A percentile compares a stretch with the other conserved stretches of the same genome.
Evolutionary conservation across 53 echinoderm and acorn worm genomes (phyloP).

Genomic region (Echinarachnius parma): DNA sequence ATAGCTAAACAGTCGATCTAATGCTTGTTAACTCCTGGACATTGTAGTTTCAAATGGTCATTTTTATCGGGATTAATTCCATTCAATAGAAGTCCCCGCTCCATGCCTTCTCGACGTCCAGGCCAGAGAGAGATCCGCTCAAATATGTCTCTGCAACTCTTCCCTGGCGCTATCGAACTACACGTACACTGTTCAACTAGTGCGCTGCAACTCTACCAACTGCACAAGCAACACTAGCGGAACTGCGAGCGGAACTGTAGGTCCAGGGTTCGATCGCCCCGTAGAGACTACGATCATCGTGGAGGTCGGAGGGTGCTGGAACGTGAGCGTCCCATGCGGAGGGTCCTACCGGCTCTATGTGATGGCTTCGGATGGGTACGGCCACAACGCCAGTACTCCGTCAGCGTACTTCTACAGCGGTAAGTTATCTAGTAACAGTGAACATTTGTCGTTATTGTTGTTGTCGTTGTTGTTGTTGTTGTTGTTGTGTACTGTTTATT

Average conservation of each 20-base stretch:
- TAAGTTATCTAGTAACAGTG: too few species aligned
- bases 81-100: not conserved
- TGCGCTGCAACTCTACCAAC: conserved; percentile 15
- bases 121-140: not conserved
- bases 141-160: conserved; percentile 37
- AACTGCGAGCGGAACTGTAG: too few species aligned
- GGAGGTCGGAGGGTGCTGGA: conserved; percentile 12
- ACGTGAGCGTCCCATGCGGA: conserved; percentile 25
- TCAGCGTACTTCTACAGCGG: conserved; percentile 18
- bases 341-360: conserved; percentile 20
- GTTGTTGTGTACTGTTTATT: too few species aligned
- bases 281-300: not conserved
- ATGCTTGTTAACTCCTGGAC: too few species aligned
- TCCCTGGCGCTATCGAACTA: conserved; percentile 35
- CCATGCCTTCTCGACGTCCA: conserved; percentile 4
- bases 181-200: conserved; percentile 19
- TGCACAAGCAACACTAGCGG: not conserved
- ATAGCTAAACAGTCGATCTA: too few species aligned
- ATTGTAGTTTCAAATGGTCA: too few species aligned
- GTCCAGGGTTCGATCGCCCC: too few species aligned
- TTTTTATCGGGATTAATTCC: not conserved
- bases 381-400: conserved; percentile 19
- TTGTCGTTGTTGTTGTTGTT: too few species aligned
- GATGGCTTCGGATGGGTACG: conserved; percentile 32
- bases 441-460: too few species aligned